Evolutionary conservation across 2,888 invertebrate genomes (phyloP), one percentile per base, ranked within the genome.

Genomic region (Eledona agricola): DNA sequence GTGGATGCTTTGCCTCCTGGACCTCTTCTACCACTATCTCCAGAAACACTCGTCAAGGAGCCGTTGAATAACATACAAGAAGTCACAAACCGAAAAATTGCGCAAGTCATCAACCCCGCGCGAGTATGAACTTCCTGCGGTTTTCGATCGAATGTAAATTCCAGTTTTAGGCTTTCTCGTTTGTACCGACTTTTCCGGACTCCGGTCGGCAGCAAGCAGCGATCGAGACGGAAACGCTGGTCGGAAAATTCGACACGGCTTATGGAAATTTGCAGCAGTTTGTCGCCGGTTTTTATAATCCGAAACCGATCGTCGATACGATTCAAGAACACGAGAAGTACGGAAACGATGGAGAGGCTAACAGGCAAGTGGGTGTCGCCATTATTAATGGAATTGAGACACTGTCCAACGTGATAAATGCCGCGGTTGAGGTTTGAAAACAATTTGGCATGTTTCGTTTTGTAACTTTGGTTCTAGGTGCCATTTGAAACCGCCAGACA

Each of bases 241-340:
- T 72, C 5, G 70, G 73, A 22, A 62, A 71, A 60, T 53, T 64
- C 2, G 74, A 75, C 38, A 64, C 73, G 4, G 60, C 67, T 37
- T 77, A 76, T 49, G 69, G 67, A 1, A 55, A 64, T 6, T 60
- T 71, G 2, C 75, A 75, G 43, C 49, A 71, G 22, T 61, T 70
- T 28, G 69, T 70, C 1, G 72, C 71, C 1, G 59, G 63, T 51
- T 59, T 74, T 66, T 45, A 62, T 68, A 17, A 75, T 65, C 87
- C 88, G 0, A 80, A 82, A 58, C 89, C 91, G 0, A 78, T 91
- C 52, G 82, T 91, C 12, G 91, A 91, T 65, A 83, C 82, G n/a
- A 87, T 89, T 60, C 78, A 76, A 26, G 90, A 90, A 71, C 81
- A 86, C 37, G 89, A 91, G 37, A 91, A 90, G 67, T 91, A 88